Percentiles rank a stretch among this genome's conserved stretches.
phyloP scores from a whole-genome alignment of 2,797 vertebrate species.

The Morelia viridis region DNA sequence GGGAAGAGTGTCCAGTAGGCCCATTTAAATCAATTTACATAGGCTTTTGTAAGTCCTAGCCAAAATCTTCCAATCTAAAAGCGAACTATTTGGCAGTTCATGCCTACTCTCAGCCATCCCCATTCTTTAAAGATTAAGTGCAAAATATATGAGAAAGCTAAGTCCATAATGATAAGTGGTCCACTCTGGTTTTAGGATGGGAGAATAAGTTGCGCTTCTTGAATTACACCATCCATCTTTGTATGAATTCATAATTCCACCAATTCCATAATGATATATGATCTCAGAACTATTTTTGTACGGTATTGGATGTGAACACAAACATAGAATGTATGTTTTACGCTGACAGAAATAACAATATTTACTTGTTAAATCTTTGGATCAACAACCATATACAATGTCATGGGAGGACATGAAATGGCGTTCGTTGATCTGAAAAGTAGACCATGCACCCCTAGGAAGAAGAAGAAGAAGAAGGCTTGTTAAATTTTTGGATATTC shows the following conservation, averaged over 20 bases:
- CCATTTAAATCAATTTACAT: no score
- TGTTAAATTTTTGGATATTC: not conserved
- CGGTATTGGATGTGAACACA: not conserved
- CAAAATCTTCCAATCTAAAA: not conserved
- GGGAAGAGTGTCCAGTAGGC: no score
- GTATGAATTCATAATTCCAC: not conserved
- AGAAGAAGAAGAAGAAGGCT: not conserved
- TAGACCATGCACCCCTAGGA: no score
- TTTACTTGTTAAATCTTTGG: conserved; percentile 13
- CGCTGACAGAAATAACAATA: not conserved
- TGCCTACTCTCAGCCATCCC: not conserved
- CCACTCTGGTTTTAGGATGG: not conserved
- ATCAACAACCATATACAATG: no score
- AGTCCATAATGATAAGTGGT: not conserved
- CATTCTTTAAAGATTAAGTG: not conserved
- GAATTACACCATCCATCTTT: not conserved
- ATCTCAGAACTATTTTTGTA: not conserved
- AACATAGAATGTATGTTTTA: not conserved
- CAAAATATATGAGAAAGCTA: not conserved
- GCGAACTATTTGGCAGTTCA: not conserved
- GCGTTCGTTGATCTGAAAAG: no score
- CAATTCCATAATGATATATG: no score
- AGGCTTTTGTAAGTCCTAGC: not conserved
- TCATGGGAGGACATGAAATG: no score
- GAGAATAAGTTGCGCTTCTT: not conserved